Evolutionary conservation across 2,113 vertebrate species (phyloP), one percentile per base, ranked within the genome.

Genomic region (Dissostichus mawsoni): DNA sequence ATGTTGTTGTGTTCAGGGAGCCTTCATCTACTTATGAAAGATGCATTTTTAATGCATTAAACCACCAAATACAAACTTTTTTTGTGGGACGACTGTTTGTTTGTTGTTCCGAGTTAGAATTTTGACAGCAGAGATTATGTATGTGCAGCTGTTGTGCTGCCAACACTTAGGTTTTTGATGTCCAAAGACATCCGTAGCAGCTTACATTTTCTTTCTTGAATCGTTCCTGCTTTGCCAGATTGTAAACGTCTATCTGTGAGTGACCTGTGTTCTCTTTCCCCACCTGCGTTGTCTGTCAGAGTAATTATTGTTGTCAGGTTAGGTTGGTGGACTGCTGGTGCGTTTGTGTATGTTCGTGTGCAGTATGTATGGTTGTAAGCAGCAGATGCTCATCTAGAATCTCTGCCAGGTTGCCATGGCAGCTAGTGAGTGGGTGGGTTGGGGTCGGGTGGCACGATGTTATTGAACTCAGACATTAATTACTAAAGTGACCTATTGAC

Each of bases 381-480:
- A 92, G 80, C 93, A 93, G 91, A 94, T 94, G 92, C 87, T 91
- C 81, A 80, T 87, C 69, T 81, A 66, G 52, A 88, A 67, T 85
- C 65, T 80, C 63, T 88, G 89, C 91, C 92, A 93, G 81, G 89
- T 93, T 93, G 74, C 92, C 91, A 94, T 94, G 86, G 93, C 74
- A 93, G 92, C 86, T 58, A 80, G 59, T 70, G 82, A 77, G 81
- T 66, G 78, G 78, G 77, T 86, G 76, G 74, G 77, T 78, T 85
- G 58, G 74, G 89, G 81, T 91, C 65, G 11, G 16, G 65, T 84
- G 71, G 75, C 76, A 76, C 80, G 71, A 80, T 80, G 69, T 89
- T 72, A 79, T 83, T 84, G 86, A 90, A 87, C 84, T 53, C 55
- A 51, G 55, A 78, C 76, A 88, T 81, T 89, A 79, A 90, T 91